Percentiles rank a stretch among this genome's conserved stretches.
phyloP scores from a whole-genome alignment of 2,797 vertebrate genomes.

The Octomys mimax region DNA sequence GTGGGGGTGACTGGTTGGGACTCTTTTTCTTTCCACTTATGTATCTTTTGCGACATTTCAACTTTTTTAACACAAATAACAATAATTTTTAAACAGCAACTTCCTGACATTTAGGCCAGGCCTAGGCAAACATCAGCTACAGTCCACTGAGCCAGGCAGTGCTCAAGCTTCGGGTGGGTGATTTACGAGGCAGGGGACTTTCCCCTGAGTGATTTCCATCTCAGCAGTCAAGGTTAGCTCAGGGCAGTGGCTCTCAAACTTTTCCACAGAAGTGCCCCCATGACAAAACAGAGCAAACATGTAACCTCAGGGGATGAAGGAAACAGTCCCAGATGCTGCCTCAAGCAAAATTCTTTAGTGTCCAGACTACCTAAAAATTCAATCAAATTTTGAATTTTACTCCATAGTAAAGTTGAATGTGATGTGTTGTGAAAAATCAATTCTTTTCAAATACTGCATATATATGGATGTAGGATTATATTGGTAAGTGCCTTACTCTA shows the following conservation, averaged over 20 bases:
- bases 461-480: not conserved
- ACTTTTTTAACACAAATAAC: not conserved
- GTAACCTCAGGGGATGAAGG: slow-evolving; percentile 14
- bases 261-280: slow-evolving; percentile 55
- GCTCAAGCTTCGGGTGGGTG: not conserved
- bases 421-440: not conserved
- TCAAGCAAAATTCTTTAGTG: slow-evolving; percentile 26
- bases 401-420: not conserved
- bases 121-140: not conserved
- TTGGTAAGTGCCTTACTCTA: not conserved
- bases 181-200: not conserved
- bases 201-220: not conserved
- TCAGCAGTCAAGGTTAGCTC: slow-evolving; percentile 39
- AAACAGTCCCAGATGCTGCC: slow-evolving; percentile 4
- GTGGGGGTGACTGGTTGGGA: accelerated
- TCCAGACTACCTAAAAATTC: slow-evolving; percentile 39
- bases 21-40: slow-evolving; percentile 38
- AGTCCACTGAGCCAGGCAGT: slow-evolving; percentile 5
- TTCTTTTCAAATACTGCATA: not conserved
- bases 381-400: slow-evolving; percentile 1
- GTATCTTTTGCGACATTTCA: not conserved
- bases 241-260: slow-evolving; percentile 14
- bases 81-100: slow-evolving; percentile 19
- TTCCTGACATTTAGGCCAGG: not conserved
- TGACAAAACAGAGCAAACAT: slow-evolving; percentile 46